Evolutionary conservation across 2,113 vertebrate genomes (phyloP), one percentile per base, ranked within the genome.

Genomic region (Trematocara macrostoma): DNA sequence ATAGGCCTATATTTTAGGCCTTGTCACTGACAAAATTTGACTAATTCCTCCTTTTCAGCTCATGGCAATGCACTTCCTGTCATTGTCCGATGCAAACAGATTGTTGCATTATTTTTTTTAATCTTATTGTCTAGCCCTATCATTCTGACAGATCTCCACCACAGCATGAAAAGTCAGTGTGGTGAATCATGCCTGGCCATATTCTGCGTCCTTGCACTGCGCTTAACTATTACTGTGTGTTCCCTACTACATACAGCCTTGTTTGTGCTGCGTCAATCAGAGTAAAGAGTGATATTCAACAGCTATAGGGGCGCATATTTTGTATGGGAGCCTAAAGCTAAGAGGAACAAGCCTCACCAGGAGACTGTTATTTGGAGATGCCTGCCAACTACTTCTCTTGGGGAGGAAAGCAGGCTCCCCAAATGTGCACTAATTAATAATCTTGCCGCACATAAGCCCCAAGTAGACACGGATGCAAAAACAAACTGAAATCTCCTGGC

Each of bases 341-440:
- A 83, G 85, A 81, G 91, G 51, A 81, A 67, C 83, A 80, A 74
- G 71, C 67, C 5, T 80, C 91, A 45, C 87, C 55, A n/a, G 53
- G 90, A 91, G 92, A 91, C 90, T 79, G 23, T 92, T 87, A 89
- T 84, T 89, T 42, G 47, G 84, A 85, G 82, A 81, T 90, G 91
- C 53, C 80, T 94, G 93, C 89, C 87, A 93, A 87, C 83, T 92
- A 15, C 83, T 85, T 82, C 95, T 92, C 87, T 40, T 85, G 93
- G 93, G 95, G 82, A 86, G 74, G 82, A 80, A 89, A 83, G 82
- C 9, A 12, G 86, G 84, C 81, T 93, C 84, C 91, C 93, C 87
- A 93, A 95, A 92, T 91, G 92, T 91, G 67, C 84, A 79, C 93
- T 96, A 96, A 96, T 96, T 95, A 95, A 95, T 95, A 94, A 95